Evolutionary conservation across 2,113 vertebrate species (phyloP).

Genomic region (Phylloscopus trochiloides): DNA sequence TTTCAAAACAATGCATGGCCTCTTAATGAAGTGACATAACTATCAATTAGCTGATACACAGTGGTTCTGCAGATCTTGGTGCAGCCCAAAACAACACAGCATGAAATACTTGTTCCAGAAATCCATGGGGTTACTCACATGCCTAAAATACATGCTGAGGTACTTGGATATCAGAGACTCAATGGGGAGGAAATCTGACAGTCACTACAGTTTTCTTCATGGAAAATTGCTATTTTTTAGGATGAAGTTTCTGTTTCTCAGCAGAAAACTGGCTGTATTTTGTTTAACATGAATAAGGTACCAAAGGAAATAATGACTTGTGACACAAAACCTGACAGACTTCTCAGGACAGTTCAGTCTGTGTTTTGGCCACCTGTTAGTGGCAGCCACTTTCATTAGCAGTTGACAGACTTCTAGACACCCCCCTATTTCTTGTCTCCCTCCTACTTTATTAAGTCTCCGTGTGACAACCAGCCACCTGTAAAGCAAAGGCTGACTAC

Average conservation of each 20-base stretch:
- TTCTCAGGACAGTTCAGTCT: background rate
- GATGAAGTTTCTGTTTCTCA: background rate
- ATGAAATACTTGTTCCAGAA: background rate
- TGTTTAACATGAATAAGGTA: background rate
- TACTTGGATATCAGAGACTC: background rate
- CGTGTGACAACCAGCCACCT: background rate
- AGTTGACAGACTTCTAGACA: background rate
- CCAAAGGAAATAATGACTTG: background rate
- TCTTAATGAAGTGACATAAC: background rate
- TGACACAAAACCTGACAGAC: background rate
- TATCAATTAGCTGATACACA: background rate
- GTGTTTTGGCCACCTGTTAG: background rate
- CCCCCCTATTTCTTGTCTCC: background rate
- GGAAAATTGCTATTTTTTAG: background rate
- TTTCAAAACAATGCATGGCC: background rate
- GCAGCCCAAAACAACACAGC: background rate
- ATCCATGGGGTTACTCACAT: background rate
- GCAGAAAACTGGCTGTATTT: background rate
- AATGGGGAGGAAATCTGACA: background rate
- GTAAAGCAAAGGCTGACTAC: background rate
- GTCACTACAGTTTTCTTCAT: background rate
- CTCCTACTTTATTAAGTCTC: background rate
- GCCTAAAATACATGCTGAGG: background rate
- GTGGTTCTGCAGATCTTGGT: background rate
- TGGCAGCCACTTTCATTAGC: slow-evolving; percentile 4